A percentile compares a stretch with the other conserved stretches of the same genome.
phyloP scores from a whole-genome alignment of 35 echinoderm and acorn worm species.

The Heliocidaris erythrogramma region DNA sequence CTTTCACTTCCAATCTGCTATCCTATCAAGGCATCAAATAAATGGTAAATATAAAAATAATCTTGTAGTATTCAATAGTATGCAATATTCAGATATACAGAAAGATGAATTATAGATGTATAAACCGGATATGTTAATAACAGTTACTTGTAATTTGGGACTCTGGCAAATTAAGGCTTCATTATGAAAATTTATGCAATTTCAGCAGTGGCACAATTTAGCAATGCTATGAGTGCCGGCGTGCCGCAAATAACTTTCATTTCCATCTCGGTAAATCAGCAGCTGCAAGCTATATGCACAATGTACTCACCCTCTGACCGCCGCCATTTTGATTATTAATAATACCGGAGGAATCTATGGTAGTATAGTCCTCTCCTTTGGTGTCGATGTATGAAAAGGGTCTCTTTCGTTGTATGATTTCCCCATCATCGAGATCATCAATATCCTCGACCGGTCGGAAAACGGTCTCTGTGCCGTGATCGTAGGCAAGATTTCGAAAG shows the following conservation, averaged over 20 bases:
- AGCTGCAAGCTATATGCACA: too few species aligned
- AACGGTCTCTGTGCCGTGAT: not conserved
- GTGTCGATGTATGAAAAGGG: not conserved
- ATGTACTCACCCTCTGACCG: not conserved
- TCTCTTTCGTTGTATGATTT: not conserved
- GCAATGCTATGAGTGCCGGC: too few species aligned
- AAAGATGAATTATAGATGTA: too few species aligned
- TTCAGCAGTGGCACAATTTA: too few species aligned
- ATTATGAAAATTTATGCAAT: too few species aligned
- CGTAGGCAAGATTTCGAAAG: not conserved
- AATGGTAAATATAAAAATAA: not conserved
- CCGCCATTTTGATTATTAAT: not conserved
- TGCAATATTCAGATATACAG: too few species aligned
- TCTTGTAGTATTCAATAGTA: too few species aligned
- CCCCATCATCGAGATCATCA: constrained; percentile 10
- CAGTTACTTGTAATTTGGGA: too few species aligned
- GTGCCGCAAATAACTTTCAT: too few species aligned
- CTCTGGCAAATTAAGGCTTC: too few species aligned
- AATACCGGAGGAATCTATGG: not conserved
- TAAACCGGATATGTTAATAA: too few species aligned
- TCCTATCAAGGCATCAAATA: not conserved
- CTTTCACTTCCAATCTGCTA: not conserved
- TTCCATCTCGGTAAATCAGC: too few species aligned
- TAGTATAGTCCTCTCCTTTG: not conserved
- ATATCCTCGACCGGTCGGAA: not conserved